Evolutionary conservation across 2,113 vertebrate genomes (phyloP).

Genomic region (Microcebus murinus): DNA sequence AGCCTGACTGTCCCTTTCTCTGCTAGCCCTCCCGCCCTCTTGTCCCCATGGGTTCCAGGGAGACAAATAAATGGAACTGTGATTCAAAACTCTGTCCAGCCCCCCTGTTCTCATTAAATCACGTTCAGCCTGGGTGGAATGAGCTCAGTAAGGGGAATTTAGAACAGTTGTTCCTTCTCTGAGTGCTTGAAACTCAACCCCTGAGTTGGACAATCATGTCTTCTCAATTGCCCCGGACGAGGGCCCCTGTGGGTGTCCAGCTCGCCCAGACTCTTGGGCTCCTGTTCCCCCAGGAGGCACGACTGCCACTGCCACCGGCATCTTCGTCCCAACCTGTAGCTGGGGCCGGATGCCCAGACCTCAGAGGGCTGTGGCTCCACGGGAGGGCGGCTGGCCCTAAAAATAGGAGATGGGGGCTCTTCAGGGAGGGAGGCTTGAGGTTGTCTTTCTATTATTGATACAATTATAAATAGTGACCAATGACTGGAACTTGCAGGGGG

Average conservation of each 20-base stretch:
- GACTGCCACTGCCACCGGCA: not conserved
- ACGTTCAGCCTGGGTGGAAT: not conserved
- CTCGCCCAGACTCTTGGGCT: too few species aligned
- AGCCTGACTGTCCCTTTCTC: not conserved
- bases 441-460: conserved; percentile 47
- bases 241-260: not conserved
- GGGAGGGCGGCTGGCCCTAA: not conserved
- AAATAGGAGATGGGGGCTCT: conserved; percentile 24
- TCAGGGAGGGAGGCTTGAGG: not conserved
- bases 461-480: conserved; percentile 45
- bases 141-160: not conserved
- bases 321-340: not conserved
- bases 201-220: not conserved
- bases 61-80: not conserved
- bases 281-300: not conserved
- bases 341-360: not conserved
- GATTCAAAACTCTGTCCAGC: not conserved
- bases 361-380: not conserved
- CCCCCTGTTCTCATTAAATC: not conserved
- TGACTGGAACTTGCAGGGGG: conserved; percentile 3
- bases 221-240: accelerated
- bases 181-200: not conserved
- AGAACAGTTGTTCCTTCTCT: not conserved
- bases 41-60: too few species aligned
- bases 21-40: accelerated